Percentiles rank a stretch among this genome's conserved stretches.
These are phyloP conservation scores for Drosophila phalerata DNA, from an alignment of 2,888 invertebrate genomes.

Conservation along the genomic window DNA sequence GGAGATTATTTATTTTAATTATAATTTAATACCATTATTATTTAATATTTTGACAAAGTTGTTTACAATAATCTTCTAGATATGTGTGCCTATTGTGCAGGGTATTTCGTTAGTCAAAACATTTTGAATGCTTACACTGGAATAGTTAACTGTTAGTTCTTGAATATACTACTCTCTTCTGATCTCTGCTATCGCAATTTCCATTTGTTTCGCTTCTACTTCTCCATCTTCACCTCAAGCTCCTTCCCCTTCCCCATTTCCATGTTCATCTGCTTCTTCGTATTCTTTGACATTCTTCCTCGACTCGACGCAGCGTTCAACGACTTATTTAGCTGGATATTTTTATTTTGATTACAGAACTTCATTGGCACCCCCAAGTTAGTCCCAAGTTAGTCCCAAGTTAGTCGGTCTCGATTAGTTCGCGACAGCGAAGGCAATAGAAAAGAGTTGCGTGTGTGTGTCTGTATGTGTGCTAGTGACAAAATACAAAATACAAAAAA, in stretches of 20 bases:
- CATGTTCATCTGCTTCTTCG: background rate
- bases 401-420: constrained; percentile 36
- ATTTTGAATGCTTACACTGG: constrained; percentile 5
- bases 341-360: constrained; percentile 63
- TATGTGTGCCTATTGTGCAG: background rate
- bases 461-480: constrained; percentile 3
- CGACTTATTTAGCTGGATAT: constrained; percentile 62
- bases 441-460: constrained; percentile 32
- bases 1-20: no score
- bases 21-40: no score
- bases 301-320: constrained; percentile 52
- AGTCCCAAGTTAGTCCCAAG: constrained; percentile 42
- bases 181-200: constrained; percentile 50
- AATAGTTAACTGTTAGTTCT: constrained; percentile 48
- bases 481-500: constrained; percentile 24
- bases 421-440: constrained; percentile 35
- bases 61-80: background rate
- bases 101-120: constrained; percentile 4
- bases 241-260: background rate
- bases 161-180: constrained; percentile 38
- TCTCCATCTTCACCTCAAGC: background rate
- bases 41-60: no score
- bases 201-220: constrained; percentile 25
- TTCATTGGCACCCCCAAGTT: constrained; percentile 49
- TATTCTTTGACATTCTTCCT: constrained; percentile 20